Percentiles rank a stretch among this genome's conserved stretches.
Evolutionary conservation across 2,888 invertebrate species (phyloP).

Genomic region (Ferdinandea cuprea): DNA sequence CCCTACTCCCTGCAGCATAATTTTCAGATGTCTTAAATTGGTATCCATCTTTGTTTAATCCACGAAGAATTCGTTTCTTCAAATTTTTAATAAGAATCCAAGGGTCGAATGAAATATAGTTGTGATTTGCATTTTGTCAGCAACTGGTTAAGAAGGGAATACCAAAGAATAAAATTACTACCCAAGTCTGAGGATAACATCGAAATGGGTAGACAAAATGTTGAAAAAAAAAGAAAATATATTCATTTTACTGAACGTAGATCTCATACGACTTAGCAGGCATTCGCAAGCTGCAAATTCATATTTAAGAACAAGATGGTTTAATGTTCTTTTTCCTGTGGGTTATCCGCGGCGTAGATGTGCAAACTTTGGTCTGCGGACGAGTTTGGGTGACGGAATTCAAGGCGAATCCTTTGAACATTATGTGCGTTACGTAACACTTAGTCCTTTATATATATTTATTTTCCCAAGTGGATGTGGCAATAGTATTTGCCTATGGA

Average conservation of each 20-base stretch:
- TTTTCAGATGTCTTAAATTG: background rate
- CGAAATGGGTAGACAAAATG: background rate
- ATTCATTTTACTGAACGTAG: too few relatives aligned
- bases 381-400: too few relatives aligned
- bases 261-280: background rate
- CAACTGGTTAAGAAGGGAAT: constrained; percentile 2
- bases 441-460: too few relatives aligned
- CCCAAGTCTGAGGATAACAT: background rate
- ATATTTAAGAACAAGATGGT: background rate
- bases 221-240: background rate
- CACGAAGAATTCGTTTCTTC: background rate
- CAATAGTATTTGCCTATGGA: too few relatives aligned
- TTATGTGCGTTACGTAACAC: too few relatives aligned
- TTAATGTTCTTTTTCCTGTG: too few relatives aligned
- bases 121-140: constrained; percentile 18
- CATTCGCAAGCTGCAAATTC: constrained; percentile 11
- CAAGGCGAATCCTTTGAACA: too few relatives aligned
- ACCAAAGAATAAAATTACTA: background rate
- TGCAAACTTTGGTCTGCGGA: too few relatives aligned
- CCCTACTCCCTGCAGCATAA: too few relatives aligned
- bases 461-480: too few relatives aligned
- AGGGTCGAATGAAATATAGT: background rate
- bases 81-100: constrained; percentile 14
- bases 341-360: too few relatives aligned
- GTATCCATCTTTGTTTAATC: background rate